These are phyloP conservation scores for Sprattus sprattus DNA, from an alignment of 2,113 vertebrate species.

Conservation along the genomic window DNA sequence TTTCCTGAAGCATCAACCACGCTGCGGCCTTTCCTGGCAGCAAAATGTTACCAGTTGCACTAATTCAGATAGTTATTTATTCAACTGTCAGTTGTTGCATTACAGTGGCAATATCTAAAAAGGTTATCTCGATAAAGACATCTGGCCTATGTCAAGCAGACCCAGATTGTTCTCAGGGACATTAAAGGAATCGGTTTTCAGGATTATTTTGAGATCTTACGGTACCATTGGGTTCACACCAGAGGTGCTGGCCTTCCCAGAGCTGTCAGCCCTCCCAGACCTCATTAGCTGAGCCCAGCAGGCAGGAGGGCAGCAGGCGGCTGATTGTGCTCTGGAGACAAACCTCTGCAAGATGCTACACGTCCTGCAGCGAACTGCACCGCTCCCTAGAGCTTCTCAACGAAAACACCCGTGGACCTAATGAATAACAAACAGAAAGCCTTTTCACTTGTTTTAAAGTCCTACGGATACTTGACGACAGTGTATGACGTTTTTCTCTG, in stretches of 20 bases:
- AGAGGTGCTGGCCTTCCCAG: conserved; percentile 3
- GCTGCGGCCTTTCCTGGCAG: no score
- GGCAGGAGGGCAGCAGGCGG: not conserved
- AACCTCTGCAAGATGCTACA: not conserved
- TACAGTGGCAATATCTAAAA: not conserved
- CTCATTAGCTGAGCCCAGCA: not conserved
- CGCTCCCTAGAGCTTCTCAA: not conserved
- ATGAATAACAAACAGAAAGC: not conserved
- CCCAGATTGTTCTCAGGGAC: not conserved
- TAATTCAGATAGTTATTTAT: not conserved
- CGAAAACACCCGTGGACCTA: not conserved
- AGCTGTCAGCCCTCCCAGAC: not conserved
- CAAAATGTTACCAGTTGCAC: no score
- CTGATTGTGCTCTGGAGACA: not conserved
- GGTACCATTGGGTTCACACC: not conserved
- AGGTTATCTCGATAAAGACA: not conserved
- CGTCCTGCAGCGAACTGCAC: not conserved
- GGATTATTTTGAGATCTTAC: not conserved
- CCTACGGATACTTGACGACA: not conserved
- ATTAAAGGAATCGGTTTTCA: not conserved
- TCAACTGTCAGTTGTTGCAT: not conserved
- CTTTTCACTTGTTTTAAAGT: not conserved
- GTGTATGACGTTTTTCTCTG: not conserved
- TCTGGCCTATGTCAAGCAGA: not conserved
- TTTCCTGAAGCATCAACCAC: no score